Base-by-base conservation (phyloP, 2,888 invertebrate species). In the Morinoia aosen region DNA sequence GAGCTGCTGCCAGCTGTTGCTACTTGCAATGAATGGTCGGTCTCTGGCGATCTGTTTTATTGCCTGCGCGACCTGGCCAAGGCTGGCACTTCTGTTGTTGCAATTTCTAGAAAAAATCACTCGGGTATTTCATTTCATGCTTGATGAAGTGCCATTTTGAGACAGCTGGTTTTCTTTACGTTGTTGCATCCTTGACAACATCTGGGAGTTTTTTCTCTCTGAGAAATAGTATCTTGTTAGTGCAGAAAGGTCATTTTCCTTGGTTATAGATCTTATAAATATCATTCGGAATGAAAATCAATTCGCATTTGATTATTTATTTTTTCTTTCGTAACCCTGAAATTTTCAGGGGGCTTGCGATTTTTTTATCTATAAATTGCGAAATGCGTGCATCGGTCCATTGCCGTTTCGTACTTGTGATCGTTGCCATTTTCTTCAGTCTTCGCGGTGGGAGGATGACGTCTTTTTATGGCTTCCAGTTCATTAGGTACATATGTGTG, bases 1-100 rank as follows among this genome's bases (percentile, higher is more conserved):
- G 48, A 90, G 90, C 90, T 90, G 90, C 64, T 7, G 64, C 90
- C 90, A 90, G 39, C 90, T 90, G 90, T 48, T 90, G 25, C 40
- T 40, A 33, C 90, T 19, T 40, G 10, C 90, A 16, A 40, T 90
- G 39, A 90, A 90, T 90, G 90, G 39, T 40, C 39, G 40, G 39
- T 90, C 39, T 14, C 90, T 48, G 39, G 48, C 40, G 39, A 90
- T 90, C 90, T 90, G 33, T 40, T 90, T 16, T 90, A 90, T 90
- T 7, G 48, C 48, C 16, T 90, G 39, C 19, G 25, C 76, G 25
- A 76, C 76, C 76, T 76, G 25, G 25, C 76, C 90, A 40, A 90
- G 90, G 90, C 19, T 90, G 39, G 19, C 39, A 5, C 40, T 90
- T 90, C 90, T 90, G 11, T 40, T 48, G 39, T 16, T 40, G 48